Evolutionary conservation across 2,888 invertebrate species (phyloP).

Genomic region (Harpalus rufipes): DNA sequence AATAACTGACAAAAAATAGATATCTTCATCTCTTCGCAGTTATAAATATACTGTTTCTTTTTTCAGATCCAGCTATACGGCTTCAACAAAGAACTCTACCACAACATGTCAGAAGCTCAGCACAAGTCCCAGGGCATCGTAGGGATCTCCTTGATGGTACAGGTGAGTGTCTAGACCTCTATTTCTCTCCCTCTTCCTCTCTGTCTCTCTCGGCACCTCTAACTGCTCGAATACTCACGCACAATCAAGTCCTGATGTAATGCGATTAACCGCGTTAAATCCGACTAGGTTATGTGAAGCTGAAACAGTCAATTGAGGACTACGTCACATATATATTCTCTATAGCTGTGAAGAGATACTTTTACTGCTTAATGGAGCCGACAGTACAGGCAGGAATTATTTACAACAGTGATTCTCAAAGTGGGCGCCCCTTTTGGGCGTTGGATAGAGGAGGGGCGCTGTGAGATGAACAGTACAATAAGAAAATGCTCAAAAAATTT

Average conservation of each 20-base stretch:
- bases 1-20: too few relatives aligned
- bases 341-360: neutral
- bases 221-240: constrained; percentile 38
- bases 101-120: constrained; percentile 97
- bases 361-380: neutral
- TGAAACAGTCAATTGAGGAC: constrained; percentile 38
- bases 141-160: constrained; percentile 96
- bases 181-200: neutral
- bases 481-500: too few relatives aligned
- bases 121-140: constrained; percentile 98
- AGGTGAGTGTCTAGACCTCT: constrained; percentile 81
- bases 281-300: constrained; percentile 29
- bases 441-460: too few relatives aligned
- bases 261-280: constrained; percentile 53
- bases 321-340: constrained; percentile 44
- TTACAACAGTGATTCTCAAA: too few relatives aligned
- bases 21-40: too few relatives aligned
- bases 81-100: constrained; percentile 97
- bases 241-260: constrained; percentile 53
- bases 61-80: constrained; percentile 96
- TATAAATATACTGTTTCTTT: constrained; percentile 67
- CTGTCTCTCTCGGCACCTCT: constrained; percentile 2
- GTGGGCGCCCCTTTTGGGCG: too few relatives aligned
- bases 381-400: neutral
- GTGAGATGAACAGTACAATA: too few relatives aligned